These are phyloP conservation scores for Yponomeuta plumbellus DNA, from an alignment of 2,888 invertebrate genomes.

Conservation along the genomic window DNA sequence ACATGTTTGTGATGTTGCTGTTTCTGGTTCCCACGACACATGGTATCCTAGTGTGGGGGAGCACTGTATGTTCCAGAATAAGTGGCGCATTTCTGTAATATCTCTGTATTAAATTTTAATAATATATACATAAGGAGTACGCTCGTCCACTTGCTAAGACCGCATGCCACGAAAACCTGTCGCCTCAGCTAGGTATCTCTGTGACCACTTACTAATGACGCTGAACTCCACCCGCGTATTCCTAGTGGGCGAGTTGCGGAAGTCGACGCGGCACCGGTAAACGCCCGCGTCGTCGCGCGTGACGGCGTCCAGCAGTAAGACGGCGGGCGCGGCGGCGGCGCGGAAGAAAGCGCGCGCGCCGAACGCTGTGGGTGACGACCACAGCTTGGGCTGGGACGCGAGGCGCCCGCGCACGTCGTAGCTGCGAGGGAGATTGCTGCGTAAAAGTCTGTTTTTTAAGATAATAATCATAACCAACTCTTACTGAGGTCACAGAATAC, in stretches of 20 bases:
- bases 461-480: too few relatives aligned
- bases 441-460: too few relatives aligned
- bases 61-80: too few relatives aligned
- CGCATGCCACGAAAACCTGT: too few relatives aligned
- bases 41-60: too few relatives aligned
- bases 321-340: slow-evolving; percentile 84
- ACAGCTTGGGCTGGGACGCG: slow-evolving; percentile 85
- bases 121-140: too few relatives aligned
- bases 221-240: slow-evolving; percentile 92
- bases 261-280: slow-evolving; percentile 93
- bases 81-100: too few relatives aligned
- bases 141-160: too few relatives aligned
- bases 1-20: too few relatives aligned
- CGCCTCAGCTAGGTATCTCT: background rate
- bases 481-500: too few relatives aligned
- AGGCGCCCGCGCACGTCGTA: slow-evolving; percentile 86
- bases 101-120: too few relatives aligned
- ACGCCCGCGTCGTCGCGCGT: slow-evolving; percentile 86
- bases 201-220: slow-evolving; percentile 89
- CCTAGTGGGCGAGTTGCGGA: slow-evolving; percentile 91
- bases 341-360: slow-evolving; percentile 86
- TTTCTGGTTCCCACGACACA: too few relatives aligned
- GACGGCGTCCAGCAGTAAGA: slow-evolving; percentile 84
- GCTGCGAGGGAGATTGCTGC: slow-evolving; percentile 52
- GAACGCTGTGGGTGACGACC: slow-evolving; percentile 86